phyloP scores from a whole-genome alignment of 1,140 invertebrate genomes.

The Goniozus legneri region DNA sequence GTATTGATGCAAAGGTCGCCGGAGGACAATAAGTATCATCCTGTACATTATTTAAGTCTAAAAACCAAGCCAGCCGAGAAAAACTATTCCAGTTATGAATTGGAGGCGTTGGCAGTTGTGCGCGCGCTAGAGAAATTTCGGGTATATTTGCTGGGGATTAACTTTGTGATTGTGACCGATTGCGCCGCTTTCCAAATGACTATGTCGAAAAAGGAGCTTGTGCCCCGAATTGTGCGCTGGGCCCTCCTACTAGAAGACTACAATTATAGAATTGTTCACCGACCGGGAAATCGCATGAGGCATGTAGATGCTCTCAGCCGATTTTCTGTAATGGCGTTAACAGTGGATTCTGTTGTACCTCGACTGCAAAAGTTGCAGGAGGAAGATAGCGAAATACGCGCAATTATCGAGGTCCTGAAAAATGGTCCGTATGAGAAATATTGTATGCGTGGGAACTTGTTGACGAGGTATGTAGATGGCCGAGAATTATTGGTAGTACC shows the following conservation, averaged over 20 bases:
- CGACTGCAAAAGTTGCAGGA: not conserved
- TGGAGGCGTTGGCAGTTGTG: not conserved
- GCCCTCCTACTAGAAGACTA: not conserved
- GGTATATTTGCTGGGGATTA: not conserved
- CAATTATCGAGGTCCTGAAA: not conserved
- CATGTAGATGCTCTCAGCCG: not conserved
- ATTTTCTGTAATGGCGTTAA: not conserved
- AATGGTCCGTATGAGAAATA: not conserved
- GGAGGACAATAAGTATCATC: not conserved
- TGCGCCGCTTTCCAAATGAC: not conserved
- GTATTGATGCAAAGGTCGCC: not conserved
- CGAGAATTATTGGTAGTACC: slow-evolving; percentile 7
- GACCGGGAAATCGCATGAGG: not conserved
- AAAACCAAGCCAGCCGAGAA: not conserved
- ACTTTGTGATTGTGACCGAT: not conserved
- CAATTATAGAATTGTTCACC: slow-evolving; percentile 21
- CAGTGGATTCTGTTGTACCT: not conserved
- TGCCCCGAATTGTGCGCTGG: not conserved
- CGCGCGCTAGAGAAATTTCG: not conserved
- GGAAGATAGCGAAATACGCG: not conserved
- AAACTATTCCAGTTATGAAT: not conserved
- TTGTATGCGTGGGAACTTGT: not conserved
- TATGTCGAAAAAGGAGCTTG: not conserved
- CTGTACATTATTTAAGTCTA: not conserved
- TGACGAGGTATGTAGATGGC: not conserved